A percentile compares a stretch with the other conserved stretches of the same genome.
These are phyloP conservation scores for Dendrophyllia cribrosa DNA, from an alignment of 64 coral and sea anemone genomes.

Conservation along the genomic window DNA sequence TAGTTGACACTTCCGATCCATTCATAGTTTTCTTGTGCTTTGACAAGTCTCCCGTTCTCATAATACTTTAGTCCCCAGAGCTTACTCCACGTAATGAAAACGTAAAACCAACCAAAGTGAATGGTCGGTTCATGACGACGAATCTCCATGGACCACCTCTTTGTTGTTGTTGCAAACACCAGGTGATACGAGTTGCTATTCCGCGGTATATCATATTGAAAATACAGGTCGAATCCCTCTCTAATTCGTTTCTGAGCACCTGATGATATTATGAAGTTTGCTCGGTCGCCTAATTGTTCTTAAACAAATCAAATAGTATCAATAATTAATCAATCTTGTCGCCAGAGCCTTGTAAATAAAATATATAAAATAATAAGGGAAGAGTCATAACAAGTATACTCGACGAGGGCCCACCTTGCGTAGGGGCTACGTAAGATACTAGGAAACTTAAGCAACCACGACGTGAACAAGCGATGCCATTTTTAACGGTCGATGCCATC, in stretches of 20 bases:
- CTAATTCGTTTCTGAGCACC: too few species aligned
- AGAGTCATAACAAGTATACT: too few species aligned
- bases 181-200: not conserved
- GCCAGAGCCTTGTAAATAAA: too few species aligned
- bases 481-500: too few species aligned
- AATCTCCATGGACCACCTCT: not conserved
- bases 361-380: too few species aligned
- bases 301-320: not conserved
- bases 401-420: too few species aligned
- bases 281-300: not conserved
- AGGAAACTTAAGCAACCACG: too few species aligned
- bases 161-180: not conserved
- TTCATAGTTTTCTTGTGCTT: not conserved
- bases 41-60: not conserved
- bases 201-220: not conserved
- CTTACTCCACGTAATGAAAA: not conserved
- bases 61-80: slow-evolving; percentile 29
- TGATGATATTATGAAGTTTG: slow-evolving; percentile 17
- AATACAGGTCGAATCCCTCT: not conserved
- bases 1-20: not conserved
- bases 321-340: not conserved
- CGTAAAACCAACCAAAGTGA: slow-evolving; percentile 4
- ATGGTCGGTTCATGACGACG: not conserved
- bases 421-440: too few species aligned
- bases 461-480: too few species aligned